Percentiles rank a stretch among this genome's conserved stretches.
These are phyloP conservation scores for Metopia argyrocephala DNA, from an alignment of 2,888 invertebrate genomes.

Conservation along the genomic window DNA sequence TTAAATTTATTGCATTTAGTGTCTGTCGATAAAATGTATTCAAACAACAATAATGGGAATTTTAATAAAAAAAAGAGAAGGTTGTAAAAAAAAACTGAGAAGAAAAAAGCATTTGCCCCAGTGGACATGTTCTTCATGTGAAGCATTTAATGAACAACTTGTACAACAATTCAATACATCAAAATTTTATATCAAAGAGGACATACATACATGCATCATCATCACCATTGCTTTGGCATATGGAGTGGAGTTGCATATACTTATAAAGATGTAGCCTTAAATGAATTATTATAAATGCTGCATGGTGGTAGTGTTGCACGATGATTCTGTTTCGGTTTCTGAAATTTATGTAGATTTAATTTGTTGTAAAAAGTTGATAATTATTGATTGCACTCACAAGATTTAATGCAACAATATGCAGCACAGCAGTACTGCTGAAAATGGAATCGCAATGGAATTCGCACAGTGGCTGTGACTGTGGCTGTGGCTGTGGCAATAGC, in stretches of 20 bases:
- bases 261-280: background rate
- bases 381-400: slow-evolving; percentile 56
- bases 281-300: background rate
- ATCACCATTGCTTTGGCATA: background rate
- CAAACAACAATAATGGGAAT: slow-evolving; percentile 22
- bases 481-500: background rate
- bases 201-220: background rate
- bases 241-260: too few species aligned
- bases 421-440: too few species aligned
- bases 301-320: background rate
- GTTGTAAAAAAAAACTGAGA: too few species aligned
- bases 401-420: slow-evolving; percentile 45
- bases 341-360: slow-evolving; percentile 33
- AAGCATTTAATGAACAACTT: slow-evolving; percentile 25
- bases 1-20: background rate
- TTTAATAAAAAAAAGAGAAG: too few species aligned
- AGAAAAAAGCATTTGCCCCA: slow-evolving; percentile 3
- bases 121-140: slow-evolving; percentile 24
- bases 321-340: background rate
- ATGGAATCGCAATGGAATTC: background rate
- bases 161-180: background rate
- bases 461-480: background rate
- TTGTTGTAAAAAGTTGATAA: slow-evolving; percentile 54
- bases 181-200: too few species aligned
- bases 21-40: background rate